Evolutionary conservation across 64 coral and sea anemone genomes (phyloP).

Genomic region (Montipora efflorescens): DNA sequence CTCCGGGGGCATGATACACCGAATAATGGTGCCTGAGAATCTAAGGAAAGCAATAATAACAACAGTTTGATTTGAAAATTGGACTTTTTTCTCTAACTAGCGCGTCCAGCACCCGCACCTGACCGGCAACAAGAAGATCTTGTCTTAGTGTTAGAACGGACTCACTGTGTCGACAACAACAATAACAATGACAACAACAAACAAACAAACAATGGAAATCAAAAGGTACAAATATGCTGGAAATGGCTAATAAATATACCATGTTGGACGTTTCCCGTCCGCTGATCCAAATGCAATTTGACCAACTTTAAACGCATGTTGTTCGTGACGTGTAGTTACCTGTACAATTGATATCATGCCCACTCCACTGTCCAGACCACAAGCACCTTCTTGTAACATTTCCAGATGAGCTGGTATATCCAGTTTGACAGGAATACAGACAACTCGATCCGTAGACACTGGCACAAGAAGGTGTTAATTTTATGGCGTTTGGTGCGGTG

Average conservation of each 20-base stretch:
- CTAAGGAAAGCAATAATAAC: constrained; percentile 9
- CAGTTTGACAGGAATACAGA: constrained; percentile 39
- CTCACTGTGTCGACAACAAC: not conserved
- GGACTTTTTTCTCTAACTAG: not conserved
- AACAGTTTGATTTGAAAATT: not conserved
- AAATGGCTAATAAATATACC: not conserved
- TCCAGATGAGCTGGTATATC: constrained; percentile 30
- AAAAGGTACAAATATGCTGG: not conserved
- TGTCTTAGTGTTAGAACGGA: not conserved
- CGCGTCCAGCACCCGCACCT: not conserved
- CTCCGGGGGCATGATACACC: not conserved
- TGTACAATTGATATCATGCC: constrained; percentile 16
- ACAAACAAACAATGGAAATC: not conserved
- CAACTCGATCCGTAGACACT: constrained; percentile 19
- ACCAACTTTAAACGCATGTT: not conserved
- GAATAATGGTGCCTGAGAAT: constrained; percentile 8
- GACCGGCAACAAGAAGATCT: not conserved
- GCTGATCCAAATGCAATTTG: not conserved
- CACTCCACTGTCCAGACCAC: constrained; percentile 24
- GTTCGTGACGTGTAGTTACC: constrained; percentile 1
- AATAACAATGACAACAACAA: not conserved
- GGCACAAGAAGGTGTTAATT: not conserved
- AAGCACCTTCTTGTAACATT: constrained; percentile 33
- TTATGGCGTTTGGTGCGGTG: not conserved
- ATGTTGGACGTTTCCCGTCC: not conserved